phyloP scores from a whole-genome alignment of 2,113 vertebrate species.

The Arvicanthis niloticus region DNA sequence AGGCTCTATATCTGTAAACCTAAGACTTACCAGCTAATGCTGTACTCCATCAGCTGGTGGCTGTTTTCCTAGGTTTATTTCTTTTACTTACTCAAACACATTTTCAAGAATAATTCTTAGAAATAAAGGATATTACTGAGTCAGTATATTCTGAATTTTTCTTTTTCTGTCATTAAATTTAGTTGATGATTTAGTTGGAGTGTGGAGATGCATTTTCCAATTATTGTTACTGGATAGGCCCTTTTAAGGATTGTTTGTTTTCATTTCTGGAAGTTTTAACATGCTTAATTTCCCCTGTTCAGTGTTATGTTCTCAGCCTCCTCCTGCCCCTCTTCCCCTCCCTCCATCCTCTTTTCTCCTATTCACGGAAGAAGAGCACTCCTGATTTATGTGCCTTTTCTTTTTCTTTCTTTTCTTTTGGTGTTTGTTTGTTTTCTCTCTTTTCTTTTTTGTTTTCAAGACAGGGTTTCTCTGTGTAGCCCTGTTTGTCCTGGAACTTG shows the following conservation, averaged over 20 bases:
- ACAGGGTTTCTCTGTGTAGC: no score
- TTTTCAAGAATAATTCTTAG: conserved; percentile 14
- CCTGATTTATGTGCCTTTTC: neutral
- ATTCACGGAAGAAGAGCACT: neutral
- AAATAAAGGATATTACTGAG: conserved; percentile 8
- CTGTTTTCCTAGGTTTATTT: conserved; percentile 42
- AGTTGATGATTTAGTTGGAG: conserved; percentile 40
- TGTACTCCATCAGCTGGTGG: neutral
- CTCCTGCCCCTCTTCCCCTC: neutral
- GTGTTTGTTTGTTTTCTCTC: no score
- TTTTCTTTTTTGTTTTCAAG: no score
- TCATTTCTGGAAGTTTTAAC: conserved; percentile 19
- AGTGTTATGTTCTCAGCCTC: neutral
- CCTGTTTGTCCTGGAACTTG: no score
- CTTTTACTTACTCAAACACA: neutral
- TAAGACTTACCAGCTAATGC: neutral
- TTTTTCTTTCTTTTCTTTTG: no score
- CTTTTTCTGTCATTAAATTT: conserved; percentile 48
- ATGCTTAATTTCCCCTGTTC: neutral
- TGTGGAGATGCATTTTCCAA: conserved; percentile 25
- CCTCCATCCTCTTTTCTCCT: neutral
- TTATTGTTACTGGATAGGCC: neutral
- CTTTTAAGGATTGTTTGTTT: conserved; percentile 16
- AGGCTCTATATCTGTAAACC: neutral
- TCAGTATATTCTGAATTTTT: conserved; percentile 25